Evolutionary conservation across 2,888 invertebrate genomes (phyloP).

Genomic region (Stegana nigrithorax): DNA sequence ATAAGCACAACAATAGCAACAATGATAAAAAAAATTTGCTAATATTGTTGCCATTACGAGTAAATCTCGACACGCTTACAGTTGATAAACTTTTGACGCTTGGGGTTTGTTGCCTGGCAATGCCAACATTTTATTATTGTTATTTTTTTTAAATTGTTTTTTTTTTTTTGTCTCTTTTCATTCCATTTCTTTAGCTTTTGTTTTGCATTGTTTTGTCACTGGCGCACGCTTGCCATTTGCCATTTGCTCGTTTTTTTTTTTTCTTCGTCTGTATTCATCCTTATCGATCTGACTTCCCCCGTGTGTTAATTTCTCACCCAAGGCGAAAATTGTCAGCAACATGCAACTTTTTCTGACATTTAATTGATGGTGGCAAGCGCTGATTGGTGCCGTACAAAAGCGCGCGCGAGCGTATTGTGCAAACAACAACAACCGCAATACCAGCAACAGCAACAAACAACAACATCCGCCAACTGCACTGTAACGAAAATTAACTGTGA

Average conservation of each 20-base stretch:
- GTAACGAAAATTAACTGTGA: not conserved
- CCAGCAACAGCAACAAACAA: no score
- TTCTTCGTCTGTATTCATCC: not conserved
- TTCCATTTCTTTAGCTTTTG: no score
- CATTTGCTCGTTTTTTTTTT: not conserved
- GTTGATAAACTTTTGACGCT: no score
- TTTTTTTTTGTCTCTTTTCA: not conserved
- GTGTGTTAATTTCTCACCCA: not conserved
- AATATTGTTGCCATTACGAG: not conserved
- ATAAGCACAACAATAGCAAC: not conserved
- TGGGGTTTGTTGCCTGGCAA: no score
- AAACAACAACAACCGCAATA: not conserved
- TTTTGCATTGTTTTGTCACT: not conserved
- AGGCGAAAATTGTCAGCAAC: constrained; percentile 14
- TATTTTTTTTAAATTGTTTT: not conserved
- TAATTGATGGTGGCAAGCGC: constrained; percentile 64
- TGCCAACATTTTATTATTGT: no score
- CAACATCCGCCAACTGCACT: no score
- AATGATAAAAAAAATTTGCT: not conserved
- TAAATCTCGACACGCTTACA: no score
- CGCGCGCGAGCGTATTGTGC: not conserved
- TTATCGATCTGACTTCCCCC: no score
- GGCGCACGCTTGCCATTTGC: not conserved
- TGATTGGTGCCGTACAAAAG: constrained; percentile 55
- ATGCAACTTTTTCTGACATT: constrained; percentile 41